phyloP scores from a whole-genome alignment of 2,888 invertebrate species.

The Clepsis dumicolana region DNA sequence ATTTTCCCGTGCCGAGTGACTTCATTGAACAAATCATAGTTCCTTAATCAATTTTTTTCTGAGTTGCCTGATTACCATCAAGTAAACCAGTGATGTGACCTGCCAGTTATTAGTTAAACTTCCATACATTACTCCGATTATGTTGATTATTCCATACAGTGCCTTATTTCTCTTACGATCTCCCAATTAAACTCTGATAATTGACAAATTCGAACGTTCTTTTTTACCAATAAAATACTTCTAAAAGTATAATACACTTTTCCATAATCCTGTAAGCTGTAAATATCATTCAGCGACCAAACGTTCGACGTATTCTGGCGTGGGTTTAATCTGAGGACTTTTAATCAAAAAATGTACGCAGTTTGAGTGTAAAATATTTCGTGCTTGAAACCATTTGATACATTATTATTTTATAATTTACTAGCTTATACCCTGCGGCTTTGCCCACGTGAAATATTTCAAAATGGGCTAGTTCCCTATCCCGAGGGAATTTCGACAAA shows the following conservation, averaged over 20 bases:
- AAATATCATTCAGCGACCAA: neutral
- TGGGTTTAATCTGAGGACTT: neutral
- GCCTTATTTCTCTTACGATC: neutral
- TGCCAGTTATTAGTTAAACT: neutral
- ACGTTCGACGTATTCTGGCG: neutral
- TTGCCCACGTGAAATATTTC: no score
- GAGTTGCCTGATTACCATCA: no score
- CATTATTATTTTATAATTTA: no score
- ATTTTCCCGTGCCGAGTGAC: no score
- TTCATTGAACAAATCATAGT: no score
- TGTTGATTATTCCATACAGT: neutral
- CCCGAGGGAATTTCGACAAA: no score
- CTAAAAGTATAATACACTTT: no score
- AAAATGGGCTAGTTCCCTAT: no score
- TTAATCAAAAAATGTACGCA: slow-evolving; percentile 1
- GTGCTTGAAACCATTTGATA: neutral
- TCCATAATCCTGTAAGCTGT: slow-evolving; percentile 2
- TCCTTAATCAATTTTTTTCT: no score
- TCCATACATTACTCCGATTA: neutral
- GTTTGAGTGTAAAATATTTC: neutral
- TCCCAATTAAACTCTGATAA: neutral
- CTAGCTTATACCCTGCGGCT: no score
- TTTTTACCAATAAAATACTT: neutral
- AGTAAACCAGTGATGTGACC: neutral
- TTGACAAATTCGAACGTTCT: neutral